Percentiles rank a stretch among this genome's conserved stretches.
These are phyloP conservation scores for Drosophila mercatorum DNA, from an alignment of 2,888 invertebrate species.

Conservation along the genomic window DNA sequence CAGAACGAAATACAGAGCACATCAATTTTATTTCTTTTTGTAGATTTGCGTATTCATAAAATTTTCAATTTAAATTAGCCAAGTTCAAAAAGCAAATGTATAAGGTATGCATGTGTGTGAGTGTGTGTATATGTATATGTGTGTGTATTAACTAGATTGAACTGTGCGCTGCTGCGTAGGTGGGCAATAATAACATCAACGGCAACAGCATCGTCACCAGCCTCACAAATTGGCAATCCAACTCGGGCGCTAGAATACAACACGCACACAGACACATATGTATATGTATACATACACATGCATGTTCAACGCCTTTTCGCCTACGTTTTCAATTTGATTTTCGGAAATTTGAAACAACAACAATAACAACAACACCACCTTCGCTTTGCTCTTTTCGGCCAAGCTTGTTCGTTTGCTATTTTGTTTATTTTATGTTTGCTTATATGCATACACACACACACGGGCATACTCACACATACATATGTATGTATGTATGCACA, in stretches of 20 bases:
- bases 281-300: background rate
- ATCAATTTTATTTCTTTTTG: constrained; percentile 1
- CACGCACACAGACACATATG: background rate
- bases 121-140: constrained; percentile 22
- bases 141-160: constrained; percentile 36
- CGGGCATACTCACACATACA: background rate
- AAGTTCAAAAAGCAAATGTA: constrained; percentile 66
- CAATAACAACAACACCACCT: constrained; percentile 73
- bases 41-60: constrained; percentile 34
- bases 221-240: constrained; percentile 68
- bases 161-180: constrained; percentile 53
- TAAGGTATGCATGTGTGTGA: constrained; percentile 1
- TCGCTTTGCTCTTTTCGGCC: constrained; percentile 61
- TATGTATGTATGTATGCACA: background rate
- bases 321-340: constrained; percentile 75
- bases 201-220: constrained; percentile 33
- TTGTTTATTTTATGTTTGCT: constrained; percentile 77
- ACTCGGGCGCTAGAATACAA: constrained; percentile 44
- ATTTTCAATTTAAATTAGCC: constrained; percentile 58
- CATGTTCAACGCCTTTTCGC: constrained; percentile 65
- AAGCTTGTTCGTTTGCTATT: constrained; percentile 62
- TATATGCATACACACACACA: background rate
- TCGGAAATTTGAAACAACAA: constrained; percentile 65
- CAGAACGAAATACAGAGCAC: constrained; percentile 19
- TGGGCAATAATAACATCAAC: constrained; percentile 40